Evolutionary conservation across 2,888 invertebrate genomes (phyloP), one percentile per base, ranked within the genome.

Genomic region (Rhopalosiphum nymphaeae): DNA sequence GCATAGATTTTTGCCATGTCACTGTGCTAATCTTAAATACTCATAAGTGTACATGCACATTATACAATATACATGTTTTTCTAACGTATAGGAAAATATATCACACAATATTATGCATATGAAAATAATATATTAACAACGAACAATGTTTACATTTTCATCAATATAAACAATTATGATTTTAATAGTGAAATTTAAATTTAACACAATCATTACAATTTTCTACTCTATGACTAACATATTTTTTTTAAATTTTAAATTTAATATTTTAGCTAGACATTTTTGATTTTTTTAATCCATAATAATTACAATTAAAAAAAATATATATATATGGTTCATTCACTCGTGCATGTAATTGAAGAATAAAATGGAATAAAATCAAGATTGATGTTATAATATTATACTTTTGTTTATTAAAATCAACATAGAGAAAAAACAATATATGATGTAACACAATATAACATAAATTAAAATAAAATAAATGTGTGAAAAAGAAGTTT

Each of bases 271-370:
- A 13, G 13, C 61, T 3, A 3, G 16, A 61, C 16, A 53, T 67
- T 67, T n/a, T 67, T 67, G 4, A 29, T 78, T 78, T 78, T 78
- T 67, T 13, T 2, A 78, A 36, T 36, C 36, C 36, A 78, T 7
- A 78, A 0, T 36, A 36, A 78, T n/a, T n/a, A 67, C 36, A 16
- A 36, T 10, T 26, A 29, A 29, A 29, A 36, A 36, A 78, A 36
- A 36, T n/a, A n/a, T n/a, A n/a, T n/a, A n/a, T n/a, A 78, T 78
- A 0, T 21, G 2, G n/a, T 36, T 21, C 2, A 2, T 78, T 21
- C 36, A 1, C 78, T n/a, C 36, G 7, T 36, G 16, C 7, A 7
- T 26, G 36, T 78, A 21, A 5, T 1, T 21, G 9, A 21, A 78
- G 0, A 36, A 1, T 9, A 78, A 36, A 9, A 7, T 36, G 9